phyloP scores from a whole-genome alignment of 2,888 invertebrate species.

The Eucriotettix oculatus region DNA sequence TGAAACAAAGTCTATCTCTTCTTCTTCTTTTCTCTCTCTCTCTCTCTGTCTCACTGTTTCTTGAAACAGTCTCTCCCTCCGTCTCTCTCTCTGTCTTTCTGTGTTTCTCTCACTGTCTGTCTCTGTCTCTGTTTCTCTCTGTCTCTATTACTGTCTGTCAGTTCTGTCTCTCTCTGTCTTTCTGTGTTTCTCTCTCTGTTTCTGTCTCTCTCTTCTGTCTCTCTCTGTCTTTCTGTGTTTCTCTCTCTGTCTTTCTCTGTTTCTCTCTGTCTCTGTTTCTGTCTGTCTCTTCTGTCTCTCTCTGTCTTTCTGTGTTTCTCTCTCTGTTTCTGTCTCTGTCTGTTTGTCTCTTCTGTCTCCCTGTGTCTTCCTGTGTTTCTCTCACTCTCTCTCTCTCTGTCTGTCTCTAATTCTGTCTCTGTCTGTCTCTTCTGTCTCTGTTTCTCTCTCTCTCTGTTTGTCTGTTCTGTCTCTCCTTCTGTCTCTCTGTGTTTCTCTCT shows the following conservation, averaged over 20 bases:
- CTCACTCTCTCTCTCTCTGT: too few species aligned
- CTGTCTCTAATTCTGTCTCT: too few species aligned
- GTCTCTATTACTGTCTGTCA: background rate
- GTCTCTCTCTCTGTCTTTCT: background rate
- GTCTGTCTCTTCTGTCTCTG: too few species aligned
- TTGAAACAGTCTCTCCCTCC: background rate
- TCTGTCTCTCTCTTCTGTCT: background rate
- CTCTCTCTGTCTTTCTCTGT: too few species aligned
- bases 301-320: too few species aligned
- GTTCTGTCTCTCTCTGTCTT: background rate
- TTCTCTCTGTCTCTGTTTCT: background rate
- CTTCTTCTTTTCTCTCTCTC: background rate
- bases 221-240: too few species aligned
- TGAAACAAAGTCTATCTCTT: background rate
- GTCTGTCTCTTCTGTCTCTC: constrained; percentile 18
- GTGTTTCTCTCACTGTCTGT: background rate
- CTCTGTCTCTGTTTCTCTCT: too few species aligned
- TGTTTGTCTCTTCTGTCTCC: too few species aligned
- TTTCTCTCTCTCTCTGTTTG: too few species aligned
- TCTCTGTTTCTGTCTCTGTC: too few species aligned
- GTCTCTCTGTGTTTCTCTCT: constrained; percentile 43
- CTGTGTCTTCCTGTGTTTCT: too few species aligned
- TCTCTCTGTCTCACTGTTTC: background rate
- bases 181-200: background rate
- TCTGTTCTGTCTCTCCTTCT: too few species aligned